phyloP scores from a whole-genome alignment of 2,888 invertebrate genomes.

The Aspidiotus rigidus region DNA sequence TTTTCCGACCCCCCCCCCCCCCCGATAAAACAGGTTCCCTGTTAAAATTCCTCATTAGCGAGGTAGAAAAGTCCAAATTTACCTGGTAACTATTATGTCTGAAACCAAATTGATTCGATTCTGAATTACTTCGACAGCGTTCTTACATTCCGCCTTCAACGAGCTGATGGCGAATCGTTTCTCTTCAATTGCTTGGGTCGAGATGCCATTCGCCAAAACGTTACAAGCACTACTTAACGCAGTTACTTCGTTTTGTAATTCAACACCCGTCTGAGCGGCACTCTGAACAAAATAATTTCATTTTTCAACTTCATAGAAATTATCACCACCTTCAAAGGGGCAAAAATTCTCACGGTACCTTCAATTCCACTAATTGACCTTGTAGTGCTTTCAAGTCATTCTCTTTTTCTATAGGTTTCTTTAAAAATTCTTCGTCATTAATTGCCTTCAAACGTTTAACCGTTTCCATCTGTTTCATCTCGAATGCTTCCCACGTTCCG shows the following conservation, averaged over 20 bases:
- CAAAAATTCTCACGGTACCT: conserved; percentile 2
- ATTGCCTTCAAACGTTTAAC: conserved; percentile 64
- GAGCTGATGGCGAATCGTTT: conserved; percentile 53
- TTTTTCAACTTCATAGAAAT: not conserved
- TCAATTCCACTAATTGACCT: conserved; percentile 35
- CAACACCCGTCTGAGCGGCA: conserved; percentile 23
- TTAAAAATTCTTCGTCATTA: conserved; percentile 13
- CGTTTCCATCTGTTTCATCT: conserved; percentile 63
- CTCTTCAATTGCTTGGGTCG: conserved; percentile 25
- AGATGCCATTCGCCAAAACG: conserved; percentile 18
- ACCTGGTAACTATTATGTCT: conserved; percentile 62
- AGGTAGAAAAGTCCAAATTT: not conserved
- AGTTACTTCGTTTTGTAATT: conserved; percentile 24
- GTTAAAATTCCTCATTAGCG: no score
- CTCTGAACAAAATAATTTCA: conserved; percentile 8
- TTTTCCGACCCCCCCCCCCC: no score
- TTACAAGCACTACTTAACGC: conserved; percentile 24
- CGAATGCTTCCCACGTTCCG: conserved; percentile 71
- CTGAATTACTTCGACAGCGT: conserved; percentile 66
- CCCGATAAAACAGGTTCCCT: no score
- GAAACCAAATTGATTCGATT: conserved; percentile 69
- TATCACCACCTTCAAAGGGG: not conserved
- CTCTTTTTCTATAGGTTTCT: conserved; percentile 25
- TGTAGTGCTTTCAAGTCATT: conserved; percentile 30
- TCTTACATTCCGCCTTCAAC: conserved; percentile 63